Evolutionary conservation across 1,140 invertebrate genomes (phyloP).

Genomic region (Portunus trituberculatus): DNA sequence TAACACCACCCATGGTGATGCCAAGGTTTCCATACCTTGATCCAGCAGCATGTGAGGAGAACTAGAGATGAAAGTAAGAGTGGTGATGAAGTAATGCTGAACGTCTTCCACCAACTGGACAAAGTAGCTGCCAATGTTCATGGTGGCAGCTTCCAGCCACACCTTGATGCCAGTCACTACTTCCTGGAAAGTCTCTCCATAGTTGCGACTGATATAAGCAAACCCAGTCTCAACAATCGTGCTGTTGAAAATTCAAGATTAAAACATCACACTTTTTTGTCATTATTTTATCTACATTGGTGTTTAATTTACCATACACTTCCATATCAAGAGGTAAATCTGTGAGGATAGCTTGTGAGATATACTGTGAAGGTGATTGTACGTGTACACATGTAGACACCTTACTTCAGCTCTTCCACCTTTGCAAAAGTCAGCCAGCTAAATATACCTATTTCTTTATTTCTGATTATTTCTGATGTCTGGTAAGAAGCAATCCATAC

Average conservation of each 20-base stretch:
- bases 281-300: no score
- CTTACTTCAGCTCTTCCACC: no score
- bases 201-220: conserved; percentile 56
- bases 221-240: conserved; percentile 36
- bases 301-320: no score
- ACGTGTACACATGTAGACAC: no score
- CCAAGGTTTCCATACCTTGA: conserved; percentile 1
- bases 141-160: not conserved
- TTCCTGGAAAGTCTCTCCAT: not conserved
- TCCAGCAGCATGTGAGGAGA: not conserved
- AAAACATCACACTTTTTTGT: not conserved
- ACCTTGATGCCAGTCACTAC: not conserved
- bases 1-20: no score
- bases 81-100: not conserved
- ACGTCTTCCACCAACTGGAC: not conserved
- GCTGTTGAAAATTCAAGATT: not conserved
- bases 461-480: no score
- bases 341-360: no score
- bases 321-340: no score
- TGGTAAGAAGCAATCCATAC: no score
- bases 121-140: not conserved
- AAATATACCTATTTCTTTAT: no score
- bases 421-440: no score
- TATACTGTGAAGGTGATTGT: no score
- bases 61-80: not conserved